Conservation (phyloP, 2,797 vertebrate species). For the Morus bassanus region DNA sequence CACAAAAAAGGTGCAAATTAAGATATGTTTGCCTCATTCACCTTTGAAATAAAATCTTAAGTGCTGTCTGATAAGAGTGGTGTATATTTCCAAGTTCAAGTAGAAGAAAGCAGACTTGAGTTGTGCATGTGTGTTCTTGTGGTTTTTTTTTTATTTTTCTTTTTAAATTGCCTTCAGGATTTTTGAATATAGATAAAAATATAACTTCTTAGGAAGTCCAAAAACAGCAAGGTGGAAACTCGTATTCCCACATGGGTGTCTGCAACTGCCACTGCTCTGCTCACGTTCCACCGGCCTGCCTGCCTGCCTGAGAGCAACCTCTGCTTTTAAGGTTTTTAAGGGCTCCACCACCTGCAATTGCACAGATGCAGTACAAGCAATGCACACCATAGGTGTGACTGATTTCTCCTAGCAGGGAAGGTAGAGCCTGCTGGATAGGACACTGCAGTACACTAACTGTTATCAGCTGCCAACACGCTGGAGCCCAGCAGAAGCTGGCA, state of each 20-base stretch:
- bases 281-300: accelerated
- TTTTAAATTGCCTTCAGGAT: background rate
- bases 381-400: background rate
- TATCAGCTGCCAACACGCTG: background rate
- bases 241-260: accelerated
- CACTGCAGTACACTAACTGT: background rate
- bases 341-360: background rate
- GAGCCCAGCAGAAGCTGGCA: background rate
- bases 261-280: background rate
- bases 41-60: background rate
- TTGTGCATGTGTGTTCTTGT: background rate
- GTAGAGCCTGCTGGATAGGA: background rate
- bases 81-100: background rate
- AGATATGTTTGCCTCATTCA: background rate
- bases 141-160: accelerated
- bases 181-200: background rate
- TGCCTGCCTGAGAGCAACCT: background rate
- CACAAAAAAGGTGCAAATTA: background rate
- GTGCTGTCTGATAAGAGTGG: too few species aligned
- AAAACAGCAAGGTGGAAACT: background rate
- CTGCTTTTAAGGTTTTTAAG: background rate
- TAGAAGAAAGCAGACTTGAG: background rate
- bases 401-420: background rate
- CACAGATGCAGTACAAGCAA: background rate
- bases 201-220: background rate